Evolutionary conservation across 2,888 invertebrate genomes (phyloP), one percentile per base, ranked within the genome.

Genomic region (Chrysolina haemoptera): DNA sequence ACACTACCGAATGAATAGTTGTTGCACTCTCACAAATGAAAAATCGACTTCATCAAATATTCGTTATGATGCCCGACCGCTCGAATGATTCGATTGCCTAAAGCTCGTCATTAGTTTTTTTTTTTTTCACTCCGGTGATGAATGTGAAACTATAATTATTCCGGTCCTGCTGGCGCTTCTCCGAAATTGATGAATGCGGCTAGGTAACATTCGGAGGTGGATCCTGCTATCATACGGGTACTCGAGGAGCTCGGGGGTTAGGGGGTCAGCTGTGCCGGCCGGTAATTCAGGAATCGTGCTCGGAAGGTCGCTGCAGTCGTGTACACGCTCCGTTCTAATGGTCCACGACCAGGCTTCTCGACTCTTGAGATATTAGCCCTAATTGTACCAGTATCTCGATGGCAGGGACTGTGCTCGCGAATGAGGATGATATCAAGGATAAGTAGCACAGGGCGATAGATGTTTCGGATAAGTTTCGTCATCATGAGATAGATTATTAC

Each of bases 231-330:
- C 68, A n/a, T 74, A 72, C 75, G 68, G 46, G 46, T 46, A 46
- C 35, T 35, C 10, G 46, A 46, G 64, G 70, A 48, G 48, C 59
- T 12, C 14, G 43, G 71, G 71, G 66, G 59, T 68, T 64, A 59
- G 43, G 70, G 71, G 71, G 73, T 77, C 79, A 76, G 74, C 67
- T 73, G 66, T 70, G 70, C 53, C 50, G 62, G 70, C 55, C 69
- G 76, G 76, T 74, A 79, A 75, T 76, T 73, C 71, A 78, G 70
- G 74, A 79, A 78, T 79, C 79, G 78, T 79, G 79, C 76, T 59
- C 46, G 50, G 71, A 70, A 70, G 75, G 76, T 77, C 75, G 75
- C 53, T 68, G 62, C 62, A 70, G 72, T 78, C 78, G 79, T 78
- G 79, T 71, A 70, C 79, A 79, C 78, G 79, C 76, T 74, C 72